phyloP scores from a whole-genome alignment of 2,888 invertebrate species.

The Rhopalosiphum nymphaeae region DNA sequence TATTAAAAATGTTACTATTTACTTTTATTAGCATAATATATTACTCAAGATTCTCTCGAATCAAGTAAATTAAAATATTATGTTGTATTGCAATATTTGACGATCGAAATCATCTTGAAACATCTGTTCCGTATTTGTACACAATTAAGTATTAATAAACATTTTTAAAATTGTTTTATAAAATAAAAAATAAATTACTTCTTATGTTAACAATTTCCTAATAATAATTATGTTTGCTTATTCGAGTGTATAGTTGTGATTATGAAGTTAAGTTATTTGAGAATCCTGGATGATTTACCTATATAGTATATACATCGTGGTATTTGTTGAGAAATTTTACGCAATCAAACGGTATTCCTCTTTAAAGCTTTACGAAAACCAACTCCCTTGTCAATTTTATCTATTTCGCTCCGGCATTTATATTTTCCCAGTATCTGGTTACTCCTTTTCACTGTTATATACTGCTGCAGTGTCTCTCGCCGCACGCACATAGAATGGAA shows the following conservation, averaged over 20 bases:
- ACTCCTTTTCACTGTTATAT: not conserved
- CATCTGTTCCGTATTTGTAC: not conserved
- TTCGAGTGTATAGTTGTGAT: not conserved
- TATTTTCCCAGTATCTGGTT: slow-evolving; percentile 26
- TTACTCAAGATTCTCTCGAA: not conserved
- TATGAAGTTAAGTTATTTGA: slow-evolving; percentile 32
- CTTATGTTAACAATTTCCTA: not conserved
- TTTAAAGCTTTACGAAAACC: slow-evolving; percentile 25
- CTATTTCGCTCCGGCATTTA: not conserved
- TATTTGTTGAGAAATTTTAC: slow-evolving; percentile 27
- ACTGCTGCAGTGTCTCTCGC: not conserved
- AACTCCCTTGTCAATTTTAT: not conserved
- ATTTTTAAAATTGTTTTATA: not conserved
- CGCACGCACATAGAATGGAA: not conserved
- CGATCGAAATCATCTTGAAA: not conserved
- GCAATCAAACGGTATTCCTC: slow-evolving; percentile 35
- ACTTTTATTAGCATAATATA: not conserved
- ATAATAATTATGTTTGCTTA: not conserved
- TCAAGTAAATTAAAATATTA: not conserved
- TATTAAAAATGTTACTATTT: not conserved
- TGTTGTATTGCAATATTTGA: not conserved
- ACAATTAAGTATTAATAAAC: not conserved
- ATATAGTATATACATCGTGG: not conserved
- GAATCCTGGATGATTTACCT: not conserved
- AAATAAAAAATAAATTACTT: not conserved